These are phyloP conservation scores for Chaetorhynchus papuensis DNA, from an alignment of 2,113 vertebrate genomes.

Conservation along the genomic window DNA sequence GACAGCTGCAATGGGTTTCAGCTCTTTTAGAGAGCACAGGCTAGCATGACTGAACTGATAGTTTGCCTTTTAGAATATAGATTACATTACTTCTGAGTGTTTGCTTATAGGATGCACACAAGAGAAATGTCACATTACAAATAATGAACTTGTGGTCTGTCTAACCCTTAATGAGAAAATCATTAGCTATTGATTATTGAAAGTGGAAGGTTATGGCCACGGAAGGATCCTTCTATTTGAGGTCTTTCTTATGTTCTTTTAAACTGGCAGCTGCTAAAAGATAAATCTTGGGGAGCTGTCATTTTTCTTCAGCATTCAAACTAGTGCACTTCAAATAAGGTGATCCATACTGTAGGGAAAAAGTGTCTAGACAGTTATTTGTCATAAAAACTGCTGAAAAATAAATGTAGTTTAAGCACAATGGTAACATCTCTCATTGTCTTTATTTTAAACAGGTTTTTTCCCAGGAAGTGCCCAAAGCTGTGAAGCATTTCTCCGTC, in stretches of 20 bases:
- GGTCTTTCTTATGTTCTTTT: neutral
- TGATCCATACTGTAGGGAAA: neutral
- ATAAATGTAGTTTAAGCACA: neutral
- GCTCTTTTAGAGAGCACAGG: neutral
- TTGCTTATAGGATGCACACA: neutral
- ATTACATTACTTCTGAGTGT: neutral
- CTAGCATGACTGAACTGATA: neutral
- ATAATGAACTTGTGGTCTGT: neutral
- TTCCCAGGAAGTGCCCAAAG: constrained; percentile 96
- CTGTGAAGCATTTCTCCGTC: constrained; percentile 95
- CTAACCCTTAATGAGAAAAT: neutral
- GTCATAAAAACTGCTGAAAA: neutral
- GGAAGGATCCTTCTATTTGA: neutral
- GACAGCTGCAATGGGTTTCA: neutral
- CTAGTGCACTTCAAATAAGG: neutral
- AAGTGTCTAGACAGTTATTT: neutral
- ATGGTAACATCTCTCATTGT: neutral
- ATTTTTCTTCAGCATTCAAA: neutral
- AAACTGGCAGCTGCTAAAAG: neutral
- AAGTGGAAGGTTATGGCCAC: neutral
- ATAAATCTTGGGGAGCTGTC: neutral
- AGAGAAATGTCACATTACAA: neutral
- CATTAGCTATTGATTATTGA: neutral
- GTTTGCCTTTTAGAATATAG: neutral
- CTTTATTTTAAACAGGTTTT: constrained; percentile 81